A percentile compares a stretch with the other conserved stretches of the same genome.
phyloP scores from a whole-genome alignment of 2,888 invertebrate species.

The Nyleta sp. region DNA sequence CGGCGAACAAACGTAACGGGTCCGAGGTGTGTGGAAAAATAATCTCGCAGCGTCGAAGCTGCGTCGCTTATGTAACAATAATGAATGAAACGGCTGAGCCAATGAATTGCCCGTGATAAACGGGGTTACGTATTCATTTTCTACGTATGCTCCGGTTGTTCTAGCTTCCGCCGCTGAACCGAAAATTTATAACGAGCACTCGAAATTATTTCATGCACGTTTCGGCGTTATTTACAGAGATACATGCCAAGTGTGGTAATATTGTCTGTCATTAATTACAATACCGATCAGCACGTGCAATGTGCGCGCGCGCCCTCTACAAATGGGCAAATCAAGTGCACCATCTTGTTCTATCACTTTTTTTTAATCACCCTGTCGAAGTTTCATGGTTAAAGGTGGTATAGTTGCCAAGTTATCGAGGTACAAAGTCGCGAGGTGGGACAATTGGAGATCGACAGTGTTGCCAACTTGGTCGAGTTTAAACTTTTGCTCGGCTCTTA shows the following conservation, averaged over 20 bases:
- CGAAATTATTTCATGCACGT: constrained; percentile 54
- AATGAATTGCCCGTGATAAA: constrained; percentile 55
- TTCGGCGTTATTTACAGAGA: constrained; percentile 59
- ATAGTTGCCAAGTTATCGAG: too few species aligned
- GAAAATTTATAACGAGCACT: constrained; percentile 62
- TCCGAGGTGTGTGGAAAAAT: constrained; percentile 25
- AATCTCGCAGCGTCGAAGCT: constrained; percentile 21
- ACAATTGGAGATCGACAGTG: too few species aligned
- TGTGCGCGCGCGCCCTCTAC: constrained; percentile 19
- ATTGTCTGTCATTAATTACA: constrained; percentile 65
- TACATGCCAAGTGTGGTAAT: constrained; percentile 57
- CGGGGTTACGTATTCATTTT: constrained; percentile 54
- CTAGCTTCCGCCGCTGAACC: constrained; percentile 46
- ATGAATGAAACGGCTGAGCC: constrained; percentile 51
- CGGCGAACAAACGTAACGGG: constrained; percentile 19
- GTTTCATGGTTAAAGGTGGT: too few species aligned
- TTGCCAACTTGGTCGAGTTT: too few species aligned
- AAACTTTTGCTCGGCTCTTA: too few species aligned
- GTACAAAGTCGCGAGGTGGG: too few species aligned
- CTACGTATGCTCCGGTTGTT: constrained; percentile 46
- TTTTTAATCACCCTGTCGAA: too few species aligned
- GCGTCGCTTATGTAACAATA: constrained; percentile 47
- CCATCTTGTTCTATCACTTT: too few species aligned
- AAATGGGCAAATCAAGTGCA: too few species aligned
- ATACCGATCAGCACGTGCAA: constrained; percentile 55